Evolutionary conservation across 2,113 vertebrate species (phyloP).

Genomic region (Phycodurus eques): DNA sequence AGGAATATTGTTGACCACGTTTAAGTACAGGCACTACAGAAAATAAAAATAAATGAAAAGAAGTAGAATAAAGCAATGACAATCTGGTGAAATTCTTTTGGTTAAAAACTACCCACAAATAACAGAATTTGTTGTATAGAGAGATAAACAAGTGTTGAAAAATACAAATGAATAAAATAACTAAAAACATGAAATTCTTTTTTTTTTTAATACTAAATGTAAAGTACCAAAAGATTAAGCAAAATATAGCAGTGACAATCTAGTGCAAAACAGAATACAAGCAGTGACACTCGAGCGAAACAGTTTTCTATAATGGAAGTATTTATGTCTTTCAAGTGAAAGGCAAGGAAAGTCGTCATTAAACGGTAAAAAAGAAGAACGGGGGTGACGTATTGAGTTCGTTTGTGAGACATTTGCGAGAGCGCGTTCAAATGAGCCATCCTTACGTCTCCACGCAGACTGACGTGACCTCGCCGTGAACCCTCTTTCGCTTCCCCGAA

Average conservation of each 20-base stretch:
- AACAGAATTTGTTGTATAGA: too few species aligned
- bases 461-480: not conserved
- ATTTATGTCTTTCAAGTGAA: too few species aligned
- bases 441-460: not conserved
- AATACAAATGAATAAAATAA: too few species aligned
- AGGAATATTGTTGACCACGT: slow-evolving; percentile 23
- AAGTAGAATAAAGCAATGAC: not conserved
- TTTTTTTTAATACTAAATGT: too few species aligned
- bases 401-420: not conserved
- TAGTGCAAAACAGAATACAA: too few species aligned
- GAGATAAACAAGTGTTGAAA: too few species aligned
- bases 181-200: too few species aligned
- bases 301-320: not conserved
- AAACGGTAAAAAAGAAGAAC: slow-evolving; percentile 4
- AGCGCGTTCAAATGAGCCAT: not conserved
- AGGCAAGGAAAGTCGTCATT: not conserved
- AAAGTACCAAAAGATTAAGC: too few species aligned
- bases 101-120: too few species aligned
- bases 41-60: not conserved
- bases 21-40: not conserved
- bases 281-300: not conserved
- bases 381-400: not conserved
- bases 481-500: not conserved
- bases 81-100: too few species aligned
- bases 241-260: too few species aligned